Base-by-base conservation (phyloP, 1,140 invertebrate genomes). In the Marisa cornuarietis region DNA sequence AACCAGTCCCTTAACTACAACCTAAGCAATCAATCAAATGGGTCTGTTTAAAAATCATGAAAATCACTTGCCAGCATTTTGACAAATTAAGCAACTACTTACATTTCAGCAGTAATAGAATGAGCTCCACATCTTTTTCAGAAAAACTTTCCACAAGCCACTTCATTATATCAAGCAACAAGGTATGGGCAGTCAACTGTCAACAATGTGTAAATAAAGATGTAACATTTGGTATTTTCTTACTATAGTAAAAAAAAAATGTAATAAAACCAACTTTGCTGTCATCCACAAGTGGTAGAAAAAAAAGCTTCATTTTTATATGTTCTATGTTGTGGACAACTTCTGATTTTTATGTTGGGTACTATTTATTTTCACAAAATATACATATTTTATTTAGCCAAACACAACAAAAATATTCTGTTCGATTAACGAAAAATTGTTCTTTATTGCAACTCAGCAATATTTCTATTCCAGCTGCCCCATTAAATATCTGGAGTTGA, bases 91-190 rank as follows among this genome's bases (percentile, higher is more conserved):
- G 11, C 54, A 58, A 58, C 54, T 18, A 11, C 89, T 90, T 87
- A 92, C 93, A 94, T 88, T 94, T 94, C 51, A 99, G 91, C 22
- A 97, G 91, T 1, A 95, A 90, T 16, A 98, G 89, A 85, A 98
- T 95, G 63, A 98, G 93, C 86, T 98, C 96, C 16, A 99, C 94
- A 82, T 95, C 94, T 90, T 97, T 97, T 88, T 96, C 95, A 7
- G 91, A 62, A 78, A 91, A 90, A 51, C 63, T 72, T 7, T 83
- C 85, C 16, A 85, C 80, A n/a, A 92, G 83, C 77, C 87, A 87
- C 42, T 87, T 86, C 22, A 92, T 76, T 6, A 92, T 80, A 69
- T 91, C 91, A 84, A 91, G 87, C 6, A 91, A 78, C 26, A 91
- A 78, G 7, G 82, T 68, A 78, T 85, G 83, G 72, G 89, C 84